Base-by-base conservation (phyloP, 2,113 vertebrate genomes). In the Reinhardtius hippoglossoides region DNA sequence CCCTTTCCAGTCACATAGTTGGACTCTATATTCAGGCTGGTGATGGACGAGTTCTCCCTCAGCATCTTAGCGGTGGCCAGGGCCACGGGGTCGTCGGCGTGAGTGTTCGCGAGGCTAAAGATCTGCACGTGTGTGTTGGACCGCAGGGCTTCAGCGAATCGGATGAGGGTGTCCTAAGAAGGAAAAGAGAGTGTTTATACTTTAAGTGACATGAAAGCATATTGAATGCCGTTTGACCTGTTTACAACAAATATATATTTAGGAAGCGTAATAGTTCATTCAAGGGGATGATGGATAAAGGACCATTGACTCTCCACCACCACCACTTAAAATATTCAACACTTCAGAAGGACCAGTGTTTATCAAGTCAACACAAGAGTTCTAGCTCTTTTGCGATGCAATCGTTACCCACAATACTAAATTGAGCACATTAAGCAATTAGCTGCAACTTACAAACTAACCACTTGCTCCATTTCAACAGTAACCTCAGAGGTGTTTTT, bases 1-100 rank as follows among this genome's bases (percentile, higher is more conserved):
- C 98, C 98, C 85, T 96, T 98, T 7, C 97, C 97, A 2, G 95
- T 98, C 86, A 99, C 93, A 75, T 96, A 99, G 93, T 99, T 99
- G 67, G 98, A 98, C 89, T 99, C 98, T 26, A 99, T 94, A 78
- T 99, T 99, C 65, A 99, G 78, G 37, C 84, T 98, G 54, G 89
- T 94, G 87, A 99, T 96, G 87, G 95, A 92, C 23, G 83, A 69
- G 87, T 99, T 99, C 87, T 95, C 95, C 37, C 86, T 90, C 68
- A 99, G 89, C 96, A 96, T 96, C 12, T 96, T 96, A 4, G 96
- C 96, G 3, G 97, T 91, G 86, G 97, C 96, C 37, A 95, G 83
- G 9, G 98, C 97, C 8, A 95, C 97, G 0, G 88, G 91, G 85
- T 99, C 97, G 0, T 98, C 97, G 0, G 98, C 98, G 0, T 84